Percentiles rank a stretch among this genome's conserved stretches.
These are phyloP conservation scores for Antitype chi DNA, from an alignment of 2,888 invertebrate genomes.

Conservation along the genomic window DNA sequence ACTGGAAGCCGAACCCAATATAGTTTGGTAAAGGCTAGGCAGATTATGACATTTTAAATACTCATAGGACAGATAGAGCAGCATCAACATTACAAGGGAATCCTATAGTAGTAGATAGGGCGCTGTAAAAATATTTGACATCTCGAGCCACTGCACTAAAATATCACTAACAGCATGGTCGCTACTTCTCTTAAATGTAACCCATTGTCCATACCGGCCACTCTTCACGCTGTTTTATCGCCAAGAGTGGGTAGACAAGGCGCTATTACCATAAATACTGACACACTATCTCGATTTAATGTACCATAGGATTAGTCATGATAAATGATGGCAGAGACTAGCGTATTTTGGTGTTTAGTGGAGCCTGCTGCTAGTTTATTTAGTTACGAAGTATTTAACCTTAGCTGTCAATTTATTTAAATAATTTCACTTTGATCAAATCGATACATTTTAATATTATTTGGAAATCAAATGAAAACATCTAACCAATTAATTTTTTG, in stretches of 20 bases:
- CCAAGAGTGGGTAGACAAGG: constrained; percentile 37
- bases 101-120: not conserved
- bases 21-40: not conserved
- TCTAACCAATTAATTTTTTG: not conserved
- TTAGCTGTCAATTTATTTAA: not conserved
- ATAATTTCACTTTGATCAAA: not conserved
- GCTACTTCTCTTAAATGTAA: constrained; percentile 12
- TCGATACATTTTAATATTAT: not conserved
- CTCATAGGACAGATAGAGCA: not conserved
- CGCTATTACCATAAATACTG: constrained; percentile 54
- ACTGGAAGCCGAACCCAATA: not conserved
- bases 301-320: constrained; percentile 31
- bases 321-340: constrained; percentile 15
- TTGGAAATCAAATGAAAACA: not conserved
- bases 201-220: constrained; percentile 34
- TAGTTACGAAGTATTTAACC: not conserved
- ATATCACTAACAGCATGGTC: not conserved
- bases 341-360: not conserved
- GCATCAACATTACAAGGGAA: not conserved
- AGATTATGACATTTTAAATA: not conserved
- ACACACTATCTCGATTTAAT: constrained; percentile 40
- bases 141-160: not conserved
- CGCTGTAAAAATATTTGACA: not conserved
- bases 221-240: constrained; percentile 58
- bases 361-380: not conserved